Evolutionary conservation across 2,113 vertebrate genomes (phyloP).

Genomic region (Polyodon spathula): DNA sequence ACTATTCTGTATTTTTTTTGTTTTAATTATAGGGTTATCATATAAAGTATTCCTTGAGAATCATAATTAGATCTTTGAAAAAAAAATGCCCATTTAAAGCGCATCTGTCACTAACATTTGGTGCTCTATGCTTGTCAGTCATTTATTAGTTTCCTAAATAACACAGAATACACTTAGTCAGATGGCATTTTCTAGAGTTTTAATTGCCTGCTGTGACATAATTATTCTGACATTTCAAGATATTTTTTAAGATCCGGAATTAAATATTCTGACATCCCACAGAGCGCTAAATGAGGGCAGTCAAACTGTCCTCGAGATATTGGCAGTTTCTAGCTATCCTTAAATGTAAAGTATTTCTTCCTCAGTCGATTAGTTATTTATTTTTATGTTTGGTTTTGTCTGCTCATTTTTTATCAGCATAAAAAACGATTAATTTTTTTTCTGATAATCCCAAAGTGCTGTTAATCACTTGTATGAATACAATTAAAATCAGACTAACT

Average conservation of each 20-base stretch:
- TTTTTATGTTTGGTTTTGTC: no score
- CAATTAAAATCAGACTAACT: no score
- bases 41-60: constrained; percentile 4
- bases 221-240: constrained; percentile 85
- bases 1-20: background rate
- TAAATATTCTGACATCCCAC: constrained; percentile 85
- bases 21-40: background rate
- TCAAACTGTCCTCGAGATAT: constrained; percentile 73
- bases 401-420: no score
- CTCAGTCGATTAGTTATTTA: no score
- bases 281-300: constrained; percentile 75
- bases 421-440: no score
- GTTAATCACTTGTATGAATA: no score
- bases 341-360: constrained; percentile 33
- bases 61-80: constrained; percentile 1
- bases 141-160: constrained; percentile 75
- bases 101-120: constrained; percentile 31
- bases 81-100: constrained; percentile 2
- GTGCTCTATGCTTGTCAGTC: constrained; percentile 61
- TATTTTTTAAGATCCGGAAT: constrained; percentile 82
- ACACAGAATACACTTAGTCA: constrained; percentile 72
- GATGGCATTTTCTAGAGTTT: constrained; percentile 80
- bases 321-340: constrained; percentile 64
- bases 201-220: constrained; percentile 86
- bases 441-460: no score